These are phyloP conservation scores for Lophius americanus DNA, from an alignment of 2,797 vertebrate genomes.

Conservation along the genomic window DNA sequence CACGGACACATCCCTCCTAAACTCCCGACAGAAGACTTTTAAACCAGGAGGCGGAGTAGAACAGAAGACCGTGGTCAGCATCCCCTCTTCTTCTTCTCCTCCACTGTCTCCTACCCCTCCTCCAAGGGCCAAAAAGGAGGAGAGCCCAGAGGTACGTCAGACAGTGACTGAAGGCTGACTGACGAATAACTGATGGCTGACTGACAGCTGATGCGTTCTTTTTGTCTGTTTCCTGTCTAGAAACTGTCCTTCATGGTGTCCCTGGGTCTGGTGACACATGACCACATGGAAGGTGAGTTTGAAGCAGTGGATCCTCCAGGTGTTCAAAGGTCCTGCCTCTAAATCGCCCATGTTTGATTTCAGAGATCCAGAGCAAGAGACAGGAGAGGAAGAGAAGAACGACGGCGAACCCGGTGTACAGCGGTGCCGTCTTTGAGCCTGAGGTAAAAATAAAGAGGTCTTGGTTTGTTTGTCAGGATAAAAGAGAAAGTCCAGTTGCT, in stretches of 20 bases:
- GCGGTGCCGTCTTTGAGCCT: conserved; percentile 96
- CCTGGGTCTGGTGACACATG: conserved; percentile 94
- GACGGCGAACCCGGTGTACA: conserved; percentile 98
- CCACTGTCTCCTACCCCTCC: conserved; percentile 79
- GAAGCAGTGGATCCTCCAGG: background rate
- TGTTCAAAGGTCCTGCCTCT: too few relatives aligned
- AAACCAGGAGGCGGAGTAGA: conserved; percentile 89
- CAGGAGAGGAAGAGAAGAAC: conserved; percentile 98
- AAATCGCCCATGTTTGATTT: conserved; percentile 28
- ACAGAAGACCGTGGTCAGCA: conserved; percentile 84
- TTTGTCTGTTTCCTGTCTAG: conserved; percentile 72
- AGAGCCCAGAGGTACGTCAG: conserved; percentile 88
- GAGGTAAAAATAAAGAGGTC: conserved; percentile 57
- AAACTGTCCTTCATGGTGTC: conserved; percentile 99
- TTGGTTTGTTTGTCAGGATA: too few relatives aligned
- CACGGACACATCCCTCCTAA: background rate
- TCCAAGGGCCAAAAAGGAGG: conserved; percentile 92
- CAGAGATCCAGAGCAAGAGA: conserved; percentile 98
- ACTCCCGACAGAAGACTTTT: conserved; percentile 85
- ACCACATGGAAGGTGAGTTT: conserved; percentile 94
- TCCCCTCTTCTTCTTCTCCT: conserved; percentile 83
- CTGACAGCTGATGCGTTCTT: background rate
- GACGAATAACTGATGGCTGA: too few relatives aligned
- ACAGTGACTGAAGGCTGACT: background rate
- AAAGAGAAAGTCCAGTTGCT: too few relatives aligned